These are phyloP conservation scores for Erythrocercus mccallii DNA, from an alignment of 2,113 vertebrate genomes.

Conservation along the genomic window DNA sequence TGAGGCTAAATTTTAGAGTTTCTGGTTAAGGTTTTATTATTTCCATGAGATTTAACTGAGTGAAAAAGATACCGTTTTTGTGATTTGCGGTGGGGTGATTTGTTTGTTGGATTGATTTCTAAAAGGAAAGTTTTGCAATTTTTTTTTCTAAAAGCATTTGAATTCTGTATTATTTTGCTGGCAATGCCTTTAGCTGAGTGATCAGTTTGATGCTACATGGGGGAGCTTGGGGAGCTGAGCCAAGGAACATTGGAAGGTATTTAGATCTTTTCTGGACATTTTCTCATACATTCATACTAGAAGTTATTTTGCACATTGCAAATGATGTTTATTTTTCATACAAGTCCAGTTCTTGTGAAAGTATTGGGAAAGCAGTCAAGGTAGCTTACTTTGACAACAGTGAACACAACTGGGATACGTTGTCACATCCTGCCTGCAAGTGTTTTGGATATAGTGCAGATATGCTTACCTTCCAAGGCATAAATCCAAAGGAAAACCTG, in stretches of 20 bases:
- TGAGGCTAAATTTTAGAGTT: not conserved
- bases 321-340: not conserved
- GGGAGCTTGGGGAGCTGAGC: not conserved
- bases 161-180: not conserved
- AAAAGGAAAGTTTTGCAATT: not conserved
- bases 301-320: not conserved
- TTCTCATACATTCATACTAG: not conserved
- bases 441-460: not conserved
- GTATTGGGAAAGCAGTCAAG: not conserved
- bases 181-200: not conserved
- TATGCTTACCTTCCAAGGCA: not conserved
- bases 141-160: not conserved
- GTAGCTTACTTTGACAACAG: not conserved
- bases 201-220: not conserved
- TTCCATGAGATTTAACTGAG: not conserved
- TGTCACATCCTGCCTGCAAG: rapidly evolving
- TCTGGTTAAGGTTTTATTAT: not conserved
- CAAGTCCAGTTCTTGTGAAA: not conserved
- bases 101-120: not conserved
- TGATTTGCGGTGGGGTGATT: not conserved
- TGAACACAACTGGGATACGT: not conserved
- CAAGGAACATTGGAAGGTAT: not conserved
- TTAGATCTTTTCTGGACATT: not conserved
- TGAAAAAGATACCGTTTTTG: not conserved
- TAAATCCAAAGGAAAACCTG: not conserved